Evolutionary conservation across 2,113 vertebrate species (phyloP), one percentile per base, ranked within the genome.

Genomic region (Castor canadensis): DNA sequence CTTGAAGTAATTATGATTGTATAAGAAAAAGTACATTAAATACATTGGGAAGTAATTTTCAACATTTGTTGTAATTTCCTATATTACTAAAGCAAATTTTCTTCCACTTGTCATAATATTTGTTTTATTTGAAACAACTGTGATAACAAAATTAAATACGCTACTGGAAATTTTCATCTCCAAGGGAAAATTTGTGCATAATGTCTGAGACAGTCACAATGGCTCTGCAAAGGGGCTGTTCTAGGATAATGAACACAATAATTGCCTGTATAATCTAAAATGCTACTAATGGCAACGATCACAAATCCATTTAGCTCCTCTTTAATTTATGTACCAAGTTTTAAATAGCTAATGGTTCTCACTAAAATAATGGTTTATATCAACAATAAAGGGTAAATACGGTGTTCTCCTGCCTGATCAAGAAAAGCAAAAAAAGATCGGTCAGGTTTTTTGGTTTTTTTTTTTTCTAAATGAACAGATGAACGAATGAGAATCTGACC

Each of bases 221-320:
- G 98, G 91, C 97, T 98, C 96, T 98, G 97, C 90, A 97, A 98
- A 98, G 96, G 98, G 98, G 95, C 88, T 98, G 97, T 97, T 98
- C 97, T 95, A 94, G 30, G 76, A 96, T 98, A 99, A 98, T 98
- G 98, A 98, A 96, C 96, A 97, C 98, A 98, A 97, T 99, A 98
- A 99, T 98, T 98, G 98, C 98, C 98, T 98, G 96, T 98, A 98
- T 98, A 98, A 99, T 98, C 98, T 98, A 98, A 98, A 98, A 98
- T 97, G 98, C 98, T 97, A 96, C 98, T 98, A 98, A 99, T 98
- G 98, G 97, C 98, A 98, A 98, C 97, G 95, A 98, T 98, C 76
- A 87, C 97, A 98, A 98, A 98, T 97, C 98, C 98, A 99, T 98
- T 99, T 98, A 99, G 98, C 97, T 97, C 96, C 98, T 98, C 96